These are phyloP conservation scores for Danionella cerebrum DNA, from an alignment of 2,113 vertebrate genomes.

Conservation along the genomic window DNA sequence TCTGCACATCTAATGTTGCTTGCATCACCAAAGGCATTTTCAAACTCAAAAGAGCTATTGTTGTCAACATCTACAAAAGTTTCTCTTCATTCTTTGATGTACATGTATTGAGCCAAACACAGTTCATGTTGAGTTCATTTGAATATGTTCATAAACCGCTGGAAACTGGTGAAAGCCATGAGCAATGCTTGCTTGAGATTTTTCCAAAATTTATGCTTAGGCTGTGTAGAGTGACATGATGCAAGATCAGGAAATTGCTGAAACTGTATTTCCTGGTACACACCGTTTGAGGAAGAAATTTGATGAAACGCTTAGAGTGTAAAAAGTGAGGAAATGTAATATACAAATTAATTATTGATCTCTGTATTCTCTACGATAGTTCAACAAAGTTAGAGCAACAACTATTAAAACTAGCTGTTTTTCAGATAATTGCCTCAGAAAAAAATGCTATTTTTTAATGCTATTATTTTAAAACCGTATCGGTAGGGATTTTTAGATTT, in stretches of 20 bases:
- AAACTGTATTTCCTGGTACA: constrained; percentile 2
- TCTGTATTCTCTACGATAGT: not conserved
- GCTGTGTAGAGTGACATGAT: constrained; percentile 13
- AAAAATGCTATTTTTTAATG: too few relatives aligned
- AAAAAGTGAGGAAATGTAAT: not conserved
- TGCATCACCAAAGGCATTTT: not conserved
- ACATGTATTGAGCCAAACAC: not conserved
- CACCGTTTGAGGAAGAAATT: not conserved
- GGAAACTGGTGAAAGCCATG: not conserved
- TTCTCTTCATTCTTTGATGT: not conserved
- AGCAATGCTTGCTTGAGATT: not conserved
- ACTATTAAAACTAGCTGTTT: too few relatives aligned
- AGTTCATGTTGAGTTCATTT: not conserved
- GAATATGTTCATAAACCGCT: not conserved
- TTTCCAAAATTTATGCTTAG: not conserved
- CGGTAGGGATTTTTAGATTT: too few relatives aligned
- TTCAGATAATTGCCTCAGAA: too few relatives aligned
- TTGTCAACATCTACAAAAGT: not conserved
- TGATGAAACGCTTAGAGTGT: constrained; percentile 10
- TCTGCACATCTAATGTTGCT: not conserved
- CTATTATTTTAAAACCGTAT: too few relatives aligned
- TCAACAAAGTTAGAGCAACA: not conserved
- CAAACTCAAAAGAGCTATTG: not conserved
- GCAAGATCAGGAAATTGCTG: constrained; percentile 20
- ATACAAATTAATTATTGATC: constrained; percentile 2